These are phyloP conservation scores for Cerceris rybyensis DNA, from an alignment of 2,888 invertebrate genomes.

Conservation along the genomic window DNA sequence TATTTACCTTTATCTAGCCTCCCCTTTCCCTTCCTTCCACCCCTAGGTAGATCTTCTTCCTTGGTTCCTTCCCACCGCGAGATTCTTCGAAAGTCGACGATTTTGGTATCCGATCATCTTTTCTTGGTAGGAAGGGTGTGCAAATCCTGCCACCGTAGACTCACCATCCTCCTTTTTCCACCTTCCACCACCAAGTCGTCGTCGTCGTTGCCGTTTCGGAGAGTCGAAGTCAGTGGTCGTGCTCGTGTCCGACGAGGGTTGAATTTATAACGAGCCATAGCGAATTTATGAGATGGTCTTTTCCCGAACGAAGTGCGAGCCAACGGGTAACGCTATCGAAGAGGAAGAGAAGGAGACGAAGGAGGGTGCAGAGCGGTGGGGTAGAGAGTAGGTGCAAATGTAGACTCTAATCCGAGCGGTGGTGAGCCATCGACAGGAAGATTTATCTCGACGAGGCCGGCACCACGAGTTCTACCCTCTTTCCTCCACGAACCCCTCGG, in stretches of 20 bases:
- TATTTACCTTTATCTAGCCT: slow-evolving; percentile 1
- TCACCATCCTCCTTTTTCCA: neutral
- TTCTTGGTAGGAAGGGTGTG: slow-evolving; percentile 2
- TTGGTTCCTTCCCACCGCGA: neutral
- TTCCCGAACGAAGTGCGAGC: slow-evolving; percentile 46
- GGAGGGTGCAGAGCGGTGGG: slow-evolving; percentile 25
- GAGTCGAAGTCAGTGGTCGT: slow-evolving; percentile 42
- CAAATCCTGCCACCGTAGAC: slow-evolving; percentile 34
- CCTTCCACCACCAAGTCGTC: slow-evolving; percentile 11
- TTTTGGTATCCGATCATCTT: slow-evolving; percentile 25
- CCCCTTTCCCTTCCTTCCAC: neutral
- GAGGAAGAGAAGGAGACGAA: slow-evolving; percentile 12
- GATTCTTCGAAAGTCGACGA: neutral
- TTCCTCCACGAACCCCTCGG: slow-evolving; percentile 39
- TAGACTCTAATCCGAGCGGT: slow-evolving; percentile 79
- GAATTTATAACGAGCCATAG: slow-evolving; percentile 76
- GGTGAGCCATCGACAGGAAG: slow-evolving; percentile 80
- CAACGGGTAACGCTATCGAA: neutral
- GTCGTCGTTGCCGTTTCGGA: slow-evolving; percentile 9
- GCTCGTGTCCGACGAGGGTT: slow-evolving; percentile 67
- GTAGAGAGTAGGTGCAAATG: slow-evolving; percentile 76
- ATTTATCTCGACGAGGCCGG: slow-evolving; percentile 76
- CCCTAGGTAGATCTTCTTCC: neutral
- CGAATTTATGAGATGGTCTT: slow-evolving; percentile 75
- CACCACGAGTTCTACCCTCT: slow-evolving; percentile 29